Base-by-base conservation (phyloP, 2,797 vertebrate genomes). In the Odontamblyopus lacepedii region DNA sequence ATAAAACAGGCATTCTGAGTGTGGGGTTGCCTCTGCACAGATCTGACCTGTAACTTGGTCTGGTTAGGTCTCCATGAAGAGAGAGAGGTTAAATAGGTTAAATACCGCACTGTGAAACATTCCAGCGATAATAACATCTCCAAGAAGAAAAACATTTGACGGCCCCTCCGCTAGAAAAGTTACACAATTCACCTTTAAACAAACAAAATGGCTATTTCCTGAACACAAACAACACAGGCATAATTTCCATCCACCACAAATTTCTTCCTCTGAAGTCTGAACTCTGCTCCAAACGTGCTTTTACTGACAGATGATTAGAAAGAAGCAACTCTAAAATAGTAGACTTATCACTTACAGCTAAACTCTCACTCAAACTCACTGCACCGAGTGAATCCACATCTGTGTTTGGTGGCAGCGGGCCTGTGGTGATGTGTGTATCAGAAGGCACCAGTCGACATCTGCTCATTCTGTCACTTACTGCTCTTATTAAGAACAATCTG, bases 401-500 rank as follows among this genome's bases (percentile, higher is more conserved):
- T 9, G 53, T 35, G 38, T 18, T 6, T 44, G 13, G 57, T 11
- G 3, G 44, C 44, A 48, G 41, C 13, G 41, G 41, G 44, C 44
- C 44, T 15, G 44, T 48, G 27, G 27, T 70, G 68, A 23, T 32
- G 67, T 55, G 61, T 56, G 69, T 76, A 77, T 80, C 64, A 71
- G 38, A 69, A 72, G 5, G 67, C 57, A 60, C 78, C 80, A 71
- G 70, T 82, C 50, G 73, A 69, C 80, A 83, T 79, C 75, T 83
- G 83, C 63, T 85, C 75, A 78, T 82, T 81, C 69, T 78, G 65
- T 75, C 77, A 75, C 32, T 53, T 73, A 59, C 72, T 68, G 70
- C 69, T 11, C 5, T 59, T 73, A 55, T 55, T 56, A 63, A 79
- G 82, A 69, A 75, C 83, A 73, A 85, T 32, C 82, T 79, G 76